Evolutionary conservation across 2,888 invertebrate genomes (phyloP).

Genomic region (Meiosimyza decipiens): DNA sequence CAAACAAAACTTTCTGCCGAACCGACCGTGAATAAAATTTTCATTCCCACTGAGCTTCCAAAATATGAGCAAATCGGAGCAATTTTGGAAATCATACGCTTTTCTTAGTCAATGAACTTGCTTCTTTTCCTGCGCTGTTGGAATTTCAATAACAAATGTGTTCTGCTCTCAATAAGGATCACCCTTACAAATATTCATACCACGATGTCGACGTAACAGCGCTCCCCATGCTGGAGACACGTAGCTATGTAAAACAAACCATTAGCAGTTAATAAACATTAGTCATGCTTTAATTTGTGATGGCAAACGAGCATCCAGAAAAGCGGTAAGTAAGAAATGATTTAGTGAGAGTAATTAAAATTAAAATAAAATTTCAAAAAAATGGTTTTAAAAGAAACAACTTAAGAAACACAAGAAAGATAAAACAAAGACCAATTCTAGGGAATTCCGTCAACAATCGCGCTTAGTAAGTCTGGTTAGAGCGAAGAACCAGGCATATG

Average conservation of each 20-base stretch:
- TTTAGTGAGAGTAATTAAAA: slow-evolving; percentile 64
- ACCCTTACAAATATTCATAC: too few relatives aligned
- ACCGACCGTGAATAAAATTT: too few relatives aligned
- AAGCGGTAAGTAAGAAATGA: slow-evolving; percentile 50
- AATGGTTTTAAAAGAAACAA: background rate
- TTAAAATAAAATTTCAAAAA: slow-evolving; percentile 36
- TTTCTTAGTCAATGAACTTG: too few relatives aligned
- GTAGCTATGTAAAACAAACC: slow-evolving; percentile 67
- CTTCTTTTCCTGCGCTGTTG: too few relatives aligned
- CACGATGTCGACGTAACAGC: background rate
- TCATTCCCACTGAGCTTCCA: too few relatives aligned
- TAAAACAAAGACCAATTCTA: slow-evolving; percentile 15
- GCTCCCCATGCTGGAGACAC: slow-evolving; percentile 45
- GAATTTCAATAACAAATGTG: too few relatives aligned
- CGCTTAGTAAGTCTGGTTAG: background rate
- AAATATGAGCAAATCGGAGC: too few relatives aligned
- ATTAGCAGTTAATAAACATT: slow-evolving; percentile 67
- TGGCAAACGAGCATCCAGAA: slow-evolving; percentile 4
- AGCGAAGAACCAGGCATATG: background rate
- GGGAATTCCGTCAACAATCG: slow-evolving; percentile 1
- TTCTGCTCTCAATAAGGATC: too few relatives aligned
- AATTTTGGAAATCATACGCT: too few relatives aligned
- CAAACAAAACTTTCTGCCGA: too few relatives aligned
- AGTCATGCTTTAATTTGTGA: slow-evolving; percentile 56
- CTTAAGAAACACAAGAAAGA: background rate